These are phyloP conservation scores for Gadus macrocephalus DNA, from an alignment of 2,113 vertebrate species.

Conservation along the genomic window DNA sequence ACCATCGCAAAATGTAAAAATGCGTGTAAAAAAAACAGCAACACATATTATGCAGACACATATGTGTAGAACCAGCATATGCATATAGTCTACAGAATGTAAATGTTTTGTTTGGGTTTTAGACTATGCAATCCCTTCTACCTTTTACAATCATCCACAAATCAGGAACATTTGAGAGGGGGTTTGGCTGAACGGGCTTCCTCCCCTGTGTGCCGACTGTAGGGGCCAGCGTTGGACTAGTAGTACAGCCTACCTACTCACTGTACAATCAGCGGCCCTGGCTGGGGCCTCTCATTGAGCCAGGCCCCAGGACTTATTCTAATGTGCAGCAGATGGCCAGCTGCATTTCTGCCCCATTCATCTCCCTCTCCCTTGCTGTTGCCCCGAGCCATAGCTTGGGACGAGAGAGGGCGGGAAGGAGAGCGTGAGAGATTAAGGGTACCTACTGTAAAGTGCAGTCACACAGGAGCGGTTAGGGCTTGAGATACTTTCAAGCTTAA, in stretches of 20 bases:
- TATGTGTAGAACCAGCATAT: too few species aligned
- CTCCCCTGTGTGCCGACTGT: conserved; percentile 20
- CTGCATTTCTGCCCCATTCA: conserved; percentile 60
- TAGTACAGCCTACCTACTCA: conserved; percentile 18
- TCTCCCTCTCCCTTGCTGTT: conserved; percentile 14
- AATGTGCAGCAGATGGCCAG: conserved; percentile 76
- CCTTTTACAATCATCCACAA: background rate
- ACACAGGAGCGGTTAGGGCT: background rate
- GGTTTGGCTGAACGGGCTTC: background rate
- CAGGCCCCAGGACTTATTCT: conserved; percentile 73
- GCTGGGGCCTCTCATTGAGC: conserved; percentile 72
- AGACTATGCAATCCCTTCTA: background rate
- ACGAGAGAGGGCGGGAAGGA: too few species aligned
- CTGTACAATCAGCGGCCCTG: conserved; percentile 65
- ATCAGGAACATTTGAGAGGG: too few species aligned
- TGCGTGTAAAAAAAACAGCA: background rate
- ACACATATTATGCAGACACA: too few species aligned
- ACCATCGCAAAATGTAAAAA: background rate
- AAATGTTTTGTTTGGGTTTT: too few species aligned
- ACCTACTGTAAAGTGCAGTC: conserved; percentile 21
- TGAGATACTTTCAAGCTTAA: too few species aligned
- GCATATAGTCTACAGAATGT: too few species aligned
- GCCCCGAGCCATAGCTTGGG: background rate
- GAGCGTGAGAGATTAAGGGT: too few species aligned
- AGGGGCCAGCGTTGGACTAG: conserved; percentile 28